These are phyloP conservation scores for Drosophila eugracilis DNA, from an alignment of 1,140 invertebrate genomes.

Conservation along the genomic window DNA sequence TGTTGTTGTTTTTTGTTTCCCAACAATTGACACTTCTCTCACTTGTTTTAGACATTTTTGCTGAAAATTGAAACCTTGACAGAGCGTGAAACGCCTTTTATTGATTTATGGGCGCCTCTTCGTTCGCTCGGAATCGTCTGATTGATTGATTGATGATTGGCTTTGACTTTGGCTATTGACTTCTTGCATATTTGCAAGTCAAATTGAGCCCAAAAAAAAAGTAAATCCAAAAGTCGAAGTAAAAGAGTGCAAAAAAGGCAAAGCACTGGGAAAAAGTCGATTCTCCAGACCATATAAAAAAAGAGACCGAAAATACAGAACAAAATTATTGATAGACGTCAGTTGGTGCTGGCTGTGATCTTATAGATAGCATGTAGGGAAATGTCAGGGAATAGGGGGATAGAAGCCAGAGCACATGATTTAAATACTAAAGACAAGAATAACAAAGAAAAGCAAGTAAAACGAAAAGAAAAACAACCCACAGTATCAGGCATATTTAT, in stretches of 20 bases:
- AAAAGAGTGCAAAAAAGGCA: constrained; percentile 15
- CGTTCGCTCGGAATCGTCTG: constrained; percentile 19
- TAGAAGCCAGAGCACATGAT: constrained; percentile 70
- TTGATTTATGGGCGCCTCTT: constrained; percentile 65
- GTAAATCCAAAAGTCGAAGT: too few species aligned
- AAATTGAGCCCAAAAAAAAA: constrained; percentile 42
- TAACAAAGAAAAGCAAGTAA: constrained; percentile 64
- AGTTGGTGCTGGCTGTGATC: constrained; percentile 52
- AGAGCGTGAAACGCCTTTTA: constrained; percentile 65
- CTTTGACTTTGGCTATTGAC: constrained; percentile 71
- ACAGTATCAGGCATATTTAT: constrained; percentile 59
- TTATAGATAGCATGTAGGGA: constrained; percentile 30
- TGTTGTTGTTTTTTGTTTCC: constrained; percentile 10
- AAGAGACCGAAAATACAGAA: constrained; percentile 37
- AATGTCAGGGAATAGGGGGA: background rate
- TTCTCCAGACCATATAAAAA: background rate
- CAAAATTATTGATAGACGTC: constrained; percentile 76
- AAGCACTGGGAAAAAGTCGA: constrained; percentile 22
- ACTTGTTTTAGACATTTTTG: constrained; percentile 17
- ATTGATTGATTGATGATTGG: constrained; percentile 66
- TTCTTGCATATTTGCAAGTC: constrained; percentile 65
- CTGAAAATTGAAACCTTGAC: constrained; percentile 57
- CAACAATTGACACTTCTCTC: constrained; percentile 46
- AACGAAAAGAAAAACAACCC: constrained; percentile 36
- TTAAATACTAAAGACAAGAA: constrained; percentile 67